Evolutionary conservation across 1,140 invertebrate genomes (phyloP).

Genomic region (Monochamus saltuarius): DNA sequence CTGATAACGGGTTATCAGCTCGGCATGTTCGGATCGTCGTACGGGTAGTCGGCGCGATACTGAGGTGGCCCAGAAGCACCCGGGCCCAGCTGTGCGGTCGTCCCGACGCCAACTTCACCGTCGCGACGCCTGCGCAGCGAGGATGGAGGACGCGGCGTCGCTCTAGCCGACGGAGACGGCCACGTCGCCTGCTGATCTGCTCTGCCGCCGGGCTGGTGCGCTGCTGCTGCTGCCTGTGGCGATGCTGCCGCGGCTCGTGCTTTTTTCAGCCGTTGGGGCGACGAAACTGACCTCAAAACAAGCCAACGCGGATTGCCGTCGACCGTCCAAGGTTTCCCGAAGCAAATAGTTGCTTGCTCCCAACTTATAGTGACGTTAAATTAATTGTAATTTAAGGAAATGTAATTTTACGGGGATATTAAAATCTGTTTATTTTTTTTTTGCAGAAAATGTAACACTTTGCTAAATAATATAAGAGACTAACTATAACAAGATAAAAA

Average conservation of each 20-base stretch:
- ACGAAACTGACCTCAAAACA: constrained; percentile 22
- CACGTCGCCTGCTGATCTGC: constrained; percentile 8
- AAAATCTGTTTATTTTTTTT: too few species aligned
- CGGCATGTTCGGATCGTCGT: constrained; percentile 55
- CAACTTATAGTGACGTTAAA: too few species aligned
- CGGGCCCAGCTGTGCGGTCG: constrained; percentile 42
- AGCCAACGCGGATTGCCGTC: constrained; percentile 8
- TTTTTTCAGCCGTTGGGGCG: constrained; percentile 12
- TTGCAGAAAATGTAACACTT: too few species aligned
- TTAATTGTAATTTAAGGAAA: too few species aligned
- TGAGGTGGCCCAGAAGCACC: constrained; percentile 24
- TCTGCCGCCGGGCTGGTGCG: too few species aligned
- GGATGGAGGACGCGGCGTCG: constrained; percentile 8
- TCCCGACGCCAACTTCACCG: constrained; percentile 45
- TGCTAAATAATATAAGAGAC: too few species aligned
- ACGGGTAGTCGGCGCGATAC: constrained; percentile 41
- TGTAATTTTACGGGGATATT: too few species aligned
- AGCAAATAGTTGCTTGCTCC: too few species aligned
- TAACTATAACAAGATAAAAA: too few species aligned
- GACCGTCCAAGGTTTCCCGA: not conserved
- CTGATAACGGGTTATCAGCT: constrained; percentile 52
- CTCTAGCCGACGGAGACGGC: not conserved
- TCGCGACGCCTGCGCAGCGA: constrained; percentile 35
- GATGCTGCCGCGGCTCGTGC: not conserved
- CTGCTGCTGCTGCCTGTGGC: too few species aligned